A percentile compares a stretch with the other conserved stretches of the same genome.
These are phyloP conservation scores for Xestia sexstrigata DNA, from an alignment of 2,888 invertebrate species.

Conservation along the genomic window DNA sequence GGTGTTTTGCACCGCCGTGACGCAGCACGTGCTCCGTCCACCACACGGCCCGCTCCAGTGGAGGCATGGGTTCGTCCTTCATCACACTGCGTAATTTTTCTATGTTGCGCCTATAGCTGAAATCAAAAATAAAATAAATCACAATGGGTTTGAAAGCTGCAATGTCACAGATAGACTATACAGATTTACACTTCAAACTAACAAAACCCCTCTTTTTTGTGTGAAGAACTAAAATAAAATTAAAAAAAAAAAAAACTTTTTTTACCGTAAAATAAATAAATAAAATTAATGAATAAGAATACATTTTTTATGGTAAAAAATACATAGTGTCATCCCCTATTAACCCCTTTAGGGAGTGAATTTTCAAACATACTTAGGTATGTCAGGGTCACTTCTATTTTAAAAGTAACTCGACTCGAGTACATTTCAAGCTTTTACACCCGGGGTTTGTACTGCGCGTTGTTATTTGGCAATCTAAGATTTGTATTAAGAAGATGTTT, in stretches of 20 bases:
- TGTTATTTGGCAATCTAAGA: neutral
- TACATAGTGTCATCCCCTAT: neutral
- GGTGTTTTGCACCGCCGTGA: conserved; percentile 80
- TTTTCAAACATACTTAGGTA: neutral
- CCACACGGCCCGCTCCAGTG: conserved; percentile 81
- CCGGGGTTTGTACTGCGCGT: neutral
- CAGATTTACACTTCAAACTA: neutral
- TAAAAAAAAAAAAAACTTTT: no score
- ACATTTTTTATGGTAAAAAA: no score
- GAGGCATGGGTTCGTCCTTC: conserved; percentile 61
- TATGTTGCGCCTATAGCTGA: conserved; percentile 61
- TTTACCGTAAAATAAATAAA: neutral
- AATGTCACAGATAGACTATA: neutral
- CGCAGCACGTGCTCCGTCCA: conserved; percentile 87
- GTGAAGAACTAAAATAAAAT: neutral
- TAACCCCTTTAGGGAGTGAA: no score
- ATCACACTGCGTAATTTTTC: conserved; percentile 47
- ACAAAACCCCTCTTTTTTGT: neutral
- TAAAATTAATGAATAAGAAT: neutral
- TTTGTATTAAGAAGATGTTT: neutral
- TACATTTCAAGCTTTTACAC: neutral
- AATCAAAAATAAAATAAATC: conserved; percentile 1
- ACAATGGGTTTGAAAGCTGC: neutral
- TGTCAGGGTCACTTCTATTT: no score
- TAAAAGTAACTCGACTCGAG: neutral